Conservation (phyloP, 2,888 invertebrate species). For the Xestia xanthographa region DNA sequence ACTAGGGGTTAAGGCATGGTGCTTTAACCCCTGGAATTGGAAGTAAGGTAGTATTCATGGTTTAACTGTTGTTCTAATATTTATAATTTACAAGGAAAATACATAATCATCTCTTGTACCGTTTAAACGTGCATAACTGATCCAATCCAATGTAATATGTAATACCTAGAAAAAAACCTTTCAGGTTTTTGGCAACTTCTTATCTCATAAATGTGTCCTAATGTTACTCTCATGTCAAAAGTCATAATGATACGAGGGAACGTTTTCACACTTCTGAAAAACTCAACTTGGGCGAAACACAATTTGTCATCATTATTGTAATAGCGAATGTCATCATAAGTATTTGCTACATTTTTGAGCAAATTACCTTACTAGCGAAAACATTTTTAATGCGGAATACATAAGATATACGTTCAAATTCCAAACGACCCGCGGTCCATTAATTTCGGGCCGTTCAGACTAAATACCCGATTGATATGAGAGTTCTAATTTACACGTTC, state of each 20-base stretch:
- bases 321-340: slow-evolving; percentile 5
- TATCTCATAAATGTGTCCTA: not conserved
- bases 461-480: no score
- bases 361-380: slow-evolving; percentile 11
- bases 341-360: not conserved
- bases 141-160: not conserved
- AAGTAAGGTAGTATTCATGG: not conserved
- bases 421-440: no score
- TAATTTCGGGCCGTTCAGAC: no score
- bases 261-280: not conserved
- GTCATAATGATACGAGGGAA: not conserved
- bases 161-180: not conserved
- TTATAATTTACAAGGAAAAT: not conserved
- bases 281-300: not conserved
- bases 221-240: not conserved
- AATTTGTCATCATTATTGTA: slow-evolving; percentile 28
- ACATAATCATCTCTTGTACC: no score
- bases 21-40: not conserved
- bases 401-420: not conserved
- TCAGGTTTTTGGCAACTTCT: not conserved
- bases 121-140: not conserved
- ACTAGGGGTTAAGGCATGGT: not conserved
- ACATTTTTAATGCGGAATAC: not conserved
- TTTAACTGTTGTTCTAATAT: not conserved
- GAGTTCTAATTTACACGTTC: slow-evolving; percentile 7